Evolutionary conservation across 2,113 vertebrate genomes (phyloP), one percentile per base, ranked within the genome.

Genomic region (Pelusios castaneus): DNA sequence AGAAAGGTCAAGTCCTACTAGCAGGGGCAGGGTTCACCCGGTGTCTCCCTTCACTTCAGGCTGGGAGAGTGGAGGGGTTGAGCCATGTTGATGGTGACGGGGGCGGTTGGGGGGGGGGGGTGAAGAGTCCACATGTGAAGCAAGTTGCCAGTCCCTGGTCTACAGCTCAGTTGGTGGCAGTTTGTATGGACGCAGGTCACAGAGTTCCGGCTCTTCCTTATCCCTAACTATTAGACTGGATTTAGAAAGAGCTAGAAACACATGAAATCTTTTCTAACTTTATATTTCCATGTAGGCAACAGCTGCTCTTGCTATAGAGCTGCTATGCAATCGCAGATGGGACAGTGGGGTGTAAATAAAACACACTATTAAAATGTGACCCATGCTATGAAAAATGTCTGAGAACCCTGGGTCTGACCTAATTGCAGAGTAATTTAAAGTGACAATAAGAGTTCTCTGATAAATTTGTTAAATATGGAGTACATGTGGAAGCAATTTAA

Each of bases 401-500:
- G 47, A 89, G 25, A 95, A 91, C 29, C 52, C 58, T 92, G 90
- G 60, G 91, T 82, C 82, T 94, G 84, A 89, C 80, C 75, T 91
- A 94, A 86, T 87, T 92, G 49, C 56, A 56, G 83, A 88, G 63
- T 60, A 87, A 95, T 95, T 96, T 95, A 73, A 82, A 96, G 77
- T 86, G 91, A 95, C 93, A 95, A 95, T 88, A 90, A 93, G 82
- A 94, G 22, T 94, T 52, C 92, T 92, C 14, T 82, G 88, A 96
- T 86, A 85, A 91, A 97, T 96, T 91, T 93, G 54, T 88, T 88
- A 91, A 94, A 95, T 96, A 87, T 93, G 89, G 83, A 93, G 47
- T 93, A 85, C 96, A 96, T 91, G 81, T 96, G 96, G 90, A 95
- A 94, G 67, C 87, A 92, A 97, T 97, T 88, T 96, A 86, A 95